phyloP scores from a whole-genome alignment of 1,140 invertebrate genomes.

The Psilanteris sp. region DNA sequence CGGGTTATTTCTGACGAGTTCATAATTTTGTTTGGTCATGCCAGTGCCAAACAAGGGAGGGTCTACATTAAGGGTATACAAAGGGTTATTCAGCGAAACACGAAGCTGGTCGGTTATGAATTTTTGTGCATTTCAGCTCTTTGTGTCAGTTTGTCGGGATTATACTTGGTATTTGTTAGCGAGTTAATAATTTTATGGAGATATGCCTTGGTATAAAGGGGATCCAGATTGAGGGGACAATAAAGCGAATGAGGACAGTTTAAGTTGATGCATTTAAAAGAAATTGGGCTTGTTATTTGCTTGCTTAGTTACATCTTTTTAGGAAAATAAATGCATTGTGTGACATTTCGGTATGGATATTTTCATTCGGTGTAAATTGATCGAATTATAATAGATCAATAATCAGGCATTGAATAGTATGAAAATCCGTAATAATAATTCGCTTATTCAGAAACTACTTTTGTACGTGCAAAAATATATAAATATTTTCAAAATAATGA shows the following conservation, averaged over 20 bases:
- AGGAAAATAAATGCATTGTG: no score
- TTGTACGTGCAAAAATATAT: no score
- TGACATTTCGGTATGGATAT: no score
- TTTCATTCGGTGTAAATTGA: no score
- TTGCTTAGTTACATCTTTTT: no score
- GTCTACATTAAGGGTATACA: slow-evolving; percentile 26
- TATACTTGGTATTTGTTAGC: slow-evolving; percentile 7
- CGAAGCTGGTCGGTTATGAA: slow-evolving; percentile 21
- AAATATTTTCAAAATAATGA: no score
- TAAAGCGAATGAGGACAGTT: slow-evolving; percentile 26
- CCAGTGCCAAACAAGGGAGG: slow-evolving; percentile 41
- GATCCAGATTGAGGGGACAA: slow-evolving; percentile 15
- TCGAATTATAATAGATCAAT: no score
- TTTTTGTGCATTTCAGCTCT: slow-evolving; percentile 25
- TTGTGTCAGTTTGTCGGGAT: slow-evolving; percentile 9
- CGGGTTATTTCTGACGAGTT: slow-evolving; percentile 69
- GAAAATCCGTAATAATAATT: no score
- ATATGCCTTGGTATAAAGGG: slow-evolving; percentile 15
- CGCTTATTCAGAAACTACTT: no score
- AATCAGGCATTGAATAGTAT: no score
- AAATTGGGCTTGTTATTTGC: no score
- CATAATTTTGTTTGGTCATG: slow-evolving; percentile 65
- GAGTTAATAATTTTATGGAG: slow-evolving; percentile 46
- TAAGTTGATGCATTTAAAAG: slow-evolving; percentile 25
- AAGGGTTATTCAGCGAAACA: slow-evolving; percentile 48